A percentile compares a stretch with the other conserved stretches of the same genome.
Conservation (phyloP, 2,113 vertebrate species). For the Microcebus ravelobensis region DNA sequence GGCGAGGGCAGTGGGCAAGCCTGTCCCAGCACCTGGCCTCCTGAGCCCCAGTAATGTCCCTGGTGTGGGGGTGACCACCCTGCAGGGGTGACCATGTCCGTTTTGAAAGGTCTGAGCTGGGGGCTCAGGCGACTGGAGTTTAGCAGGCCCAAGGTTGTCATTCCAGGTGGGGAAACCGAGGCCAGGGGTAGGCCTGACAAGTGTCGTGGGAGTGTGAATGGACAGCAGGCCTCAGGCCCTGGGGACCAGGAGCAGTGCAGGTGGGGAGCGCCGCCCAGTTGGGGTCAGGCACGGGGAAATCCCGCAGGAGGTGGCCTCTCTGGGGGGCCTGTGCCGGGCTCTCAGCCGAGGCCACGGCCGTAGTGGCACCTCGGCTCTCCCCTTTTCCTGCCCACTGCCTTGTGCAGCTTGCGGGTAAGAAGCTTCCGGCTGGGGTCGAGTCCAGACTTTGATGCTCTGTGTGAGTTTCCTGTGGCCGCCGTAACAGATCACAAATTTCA, state of each 20-base stretch:
- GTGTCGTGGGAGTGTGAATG: background rate
- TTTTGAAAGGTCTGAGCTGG: background rate
- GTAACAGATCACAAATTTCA: accelerated
- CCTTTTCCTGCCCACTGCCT: accelerated
- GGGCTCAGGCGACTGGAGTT: background rate
- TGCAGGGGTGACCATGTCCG: background rate
- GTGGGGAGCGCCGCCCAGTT: accelerated
- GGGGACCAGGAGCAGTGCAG: background rate
- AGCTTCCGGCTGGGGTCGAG: background rate
- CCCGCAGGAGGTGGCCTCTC: background rate
- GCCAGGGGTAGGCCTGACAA: background rate
- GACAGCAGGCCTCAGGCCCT: background rate
- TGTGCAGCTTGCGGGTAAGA: accelerated
- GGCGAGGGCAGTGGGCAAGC: background rate
- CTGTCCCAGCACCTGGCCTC: accelerated
- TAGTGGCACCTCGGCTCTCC: accelerated
- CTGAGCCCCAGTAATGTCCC: accelerated
- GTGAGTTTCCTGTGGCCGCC: accelerated
- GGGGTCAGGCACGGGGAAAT: background rate
- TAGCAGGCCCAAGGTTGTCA: background rate
- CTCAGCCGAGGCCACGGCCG: too few relatives aligned
- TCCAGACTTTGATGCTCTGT: background rate
- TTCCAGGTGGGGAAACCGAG: background rate
- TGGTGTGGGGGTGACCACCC: too few relatives aligned
- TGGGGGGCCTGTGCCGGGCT: background rate